phyloP scores from a whole-genome alignment of 2,797 vertebrate genomes.

The Enteromius thamalakanensis region DNA sequence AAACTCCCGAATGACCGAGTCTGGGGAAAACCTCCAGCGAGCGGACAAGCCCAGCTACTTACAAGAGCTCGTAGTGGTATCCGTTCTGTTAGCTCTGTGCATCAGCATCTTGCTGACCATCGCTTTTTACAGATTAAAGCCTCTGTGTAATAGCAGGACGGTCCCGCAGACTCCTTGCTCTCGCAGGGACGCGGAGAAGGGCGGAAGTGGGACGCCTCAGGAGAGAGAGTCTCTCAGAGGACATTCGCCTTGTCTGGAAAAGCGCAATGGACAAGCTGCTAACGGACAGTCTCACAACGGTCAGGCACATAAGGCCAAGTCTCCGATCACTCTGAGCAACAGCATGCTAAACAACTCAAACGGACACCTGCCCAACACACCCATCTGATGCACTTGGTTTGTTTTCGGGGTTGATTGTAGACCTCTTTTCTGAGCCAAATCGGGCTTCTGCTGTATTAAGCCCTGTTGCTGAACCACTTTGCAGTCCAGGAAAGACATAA shows the following conservation, averaged over 20 bases:
- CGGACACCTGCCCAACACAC: constrained; percentile 77
- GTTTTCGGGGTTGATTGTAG: not conserved
- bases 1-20: constrained; percentile 21
- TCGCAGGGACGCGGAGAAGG: constrained; percentile 51
- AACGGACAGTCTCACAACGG: constrained; percentile 56
- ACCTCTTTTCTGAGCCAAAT: constrained; percentile 22
- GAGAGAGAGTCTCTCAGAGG: constrained; percentile 66
- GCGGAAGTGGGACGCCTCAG: constrained; percentile 32
- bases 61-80: constrained; percentile 76
- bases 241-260: constrained; percentile 43
- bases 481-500: no score
- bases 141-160: constrained; percentile 63
- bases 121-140: constrained; percentile 63
- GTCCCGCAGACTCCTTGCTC: constrained; percentile 57
- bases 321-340: constrained; percentile 52
- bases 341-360: constrained; percentile 67
- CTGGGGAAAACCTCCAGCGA: constrained; percentile 31
- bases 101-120: constrained; percentile 67
- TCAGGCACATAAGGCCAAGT: constrained; percentile 35
- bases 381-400: constrained; percentile 64
- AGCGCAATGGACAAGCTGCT: constrained; percentile 55
- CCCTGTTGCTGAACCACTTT: constrained; percentile 1
- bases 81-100: constrained; percentile 70
- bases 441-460: not conserved
- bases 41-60: constrained; percentile 63